phyloP scores from a whole-genome alignment of 2,797 vertebrate species.

The Eospalax fontanierii region DNA sequence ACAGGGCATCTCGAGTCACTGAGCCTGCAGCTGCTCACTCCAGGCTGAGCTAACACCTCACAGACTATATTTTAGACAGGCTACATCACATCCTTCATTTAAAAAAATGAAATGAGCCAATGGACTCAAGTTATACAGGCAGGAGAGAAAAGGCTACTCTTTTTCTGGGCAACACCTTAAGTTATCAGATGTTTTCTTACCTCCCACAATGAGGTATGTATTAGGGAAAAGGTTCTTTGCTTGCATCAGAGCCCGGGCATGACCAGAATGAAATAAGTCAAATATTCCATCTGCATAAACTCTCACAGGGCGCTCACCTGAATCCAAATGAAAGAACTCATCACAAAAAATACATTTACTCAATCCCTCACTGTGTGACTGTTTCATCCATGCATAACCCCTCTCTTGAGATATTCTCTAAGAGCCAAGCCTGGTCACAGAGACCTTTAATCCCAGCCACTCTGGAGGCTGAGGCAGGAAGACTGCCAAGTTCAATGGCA shows the following conservation, averaged over 20 bases:
- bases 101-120: not conserved
- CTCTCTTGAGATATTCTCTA: not conserved
- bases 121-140: not conserved
- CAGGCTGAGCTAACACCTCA: not conserved
- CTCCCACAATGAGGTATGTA: conserved; percentile 98
- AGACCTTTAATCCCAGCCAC: not conserved
- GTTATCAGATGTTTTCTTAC: conserved; percentile 88
- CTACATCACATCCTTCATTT: not conserved
- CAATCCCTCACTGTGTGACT: not conserved
- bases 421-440: not conserved
- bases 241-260: conserved; percentile 99
- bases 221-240: conserved; percentile 99
- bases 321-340: conserved; percentile 80
- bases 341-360: conserved; percentile 54
- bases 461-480: not conserved
- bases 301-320: conserved; percentile 96
- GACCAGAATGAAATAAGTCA: conserved; percentile 98
- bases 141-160: not conserved
- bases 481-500: not conserved
- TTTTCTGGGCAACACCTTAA: not conserved
- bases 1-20: not conserved
- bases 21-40: not conserved
- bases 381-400: not conserved
- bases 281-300: conserved; percentile 99
- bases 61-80: not conserved